Conservation (phyloP, 2,113 vertebrate genomes). For the Chamaetylas fuelleborni region DNA sequence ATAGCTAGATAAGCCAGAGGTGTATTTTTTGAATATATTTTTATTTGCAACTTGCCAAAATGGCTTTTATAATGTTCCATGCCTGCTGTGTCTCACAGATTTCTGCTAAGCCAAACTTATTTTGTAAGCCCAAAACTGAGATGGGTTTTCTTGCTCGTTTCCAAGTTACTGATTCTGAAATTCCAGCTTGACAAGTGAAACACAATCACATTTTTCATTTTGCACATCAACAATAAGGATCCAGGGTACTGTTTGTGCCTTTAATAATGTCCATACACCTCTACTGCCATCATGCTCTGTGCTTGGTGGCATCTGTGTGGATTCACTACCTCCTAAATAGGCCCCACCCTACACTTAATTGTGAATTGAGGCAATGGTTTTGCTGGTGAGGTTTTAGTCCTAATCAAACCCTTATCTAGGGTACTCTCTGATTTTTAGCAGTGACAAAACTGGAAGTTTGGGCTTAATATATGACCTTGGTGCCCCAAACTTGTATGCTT, state of each 20-base stretch:
- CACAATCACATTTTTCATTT: not conserved
- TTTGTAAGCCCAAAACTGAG: not conserved
- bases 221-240: not conserved
- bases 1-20: not conserved
- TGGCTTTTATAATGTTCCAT: not conserved
- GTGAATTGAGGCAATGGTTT: not conserved
- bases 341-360: rapidly evolving
- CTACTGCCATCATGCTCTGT: not conserved
- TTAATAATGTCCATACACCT: not conserved
- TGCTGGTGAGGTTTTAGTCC: not conserved
- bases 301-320: not conserved
- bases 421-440: not conserved
- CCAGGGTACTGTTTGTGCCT: not conserved
- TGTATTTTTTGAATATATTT: not conserved
- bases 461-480: not conserved
- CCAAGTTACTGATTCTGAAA: not conserved
- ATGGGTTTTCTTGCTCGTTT: not conserved
- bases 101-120: not conserved
- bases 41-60: not conserved
- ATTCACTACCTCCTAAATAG: not conserved
- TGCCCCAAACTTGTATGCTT: not conserved
- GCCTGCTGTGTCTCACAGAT: not conserved
- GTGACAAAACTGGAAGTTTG: not conserved
- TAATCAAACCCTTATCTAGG: not conserved
- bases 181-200: not conserved